These are phyloP conservation scores for Drosophila navojoa DNA, from an alignment of 1,140 invertebrate species.

Conservation along the genomic window DNA sequence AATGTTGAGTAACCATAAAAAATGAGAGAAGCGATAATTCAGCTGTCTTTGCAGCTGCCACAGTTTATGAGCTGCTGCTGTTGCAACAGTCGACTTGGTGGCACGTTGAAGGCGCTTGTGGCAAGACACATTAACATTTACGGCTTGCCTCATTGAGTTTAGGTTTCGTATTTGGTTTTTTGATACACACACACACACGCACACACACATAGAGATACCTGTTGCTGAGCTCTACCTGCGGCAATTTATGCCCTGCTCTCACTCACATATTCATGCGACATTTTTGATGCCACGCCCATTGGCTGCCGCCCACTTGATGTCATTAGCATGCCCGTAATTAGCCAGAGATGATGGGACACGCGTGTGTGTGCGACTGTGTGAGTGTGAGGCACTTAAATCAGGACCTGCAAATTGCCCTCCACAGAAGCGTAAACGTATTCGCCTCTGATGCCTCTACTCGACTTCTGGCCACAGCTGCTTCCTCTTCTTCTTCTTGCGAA, in stretches of 20 bases:
- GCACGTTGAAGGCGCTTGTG: conserved; percentile 10
- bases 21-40: conserved; percentile 10
- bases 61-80: conserved; percentile 58
- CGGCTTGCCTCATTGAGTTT: conserved; percentile 56
- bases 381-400: conserved; percentile 27
- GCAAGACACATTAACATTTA: conserved; percentile 69
- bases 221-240: conserved; percentile 31
- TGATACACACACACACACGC: conserved; percentile 1
- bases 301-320: conserved; percentile 17
- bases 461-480: background rate
- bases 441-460: background rate
- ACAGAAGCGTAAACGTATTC: conserved; percentile 18
- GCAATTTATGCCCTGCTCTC: conserved; percentile 19
- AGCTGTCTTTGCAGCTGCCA: conserved; percentile 17
- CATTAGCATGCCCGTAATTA: conserved; percentile 56
- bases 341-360: background rate
- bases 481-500: background rate
- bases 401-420: conserved; percentile 16
- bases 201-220: conserved; percentile 33
- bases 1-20: conserved; percentile 35
- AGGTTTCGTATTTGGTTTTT: conserved; percentile 26
- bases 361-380: background rate
- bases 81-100: conserved; percentile 1
- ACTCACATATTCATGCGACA: conserved; percentile 56
- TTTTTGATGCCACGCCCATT: conserved; percentile 27